phyloP scores from a whole-genome alignment of 2,797 vertebrate species.

The Paratrypauchen microcephalus region DNA sequence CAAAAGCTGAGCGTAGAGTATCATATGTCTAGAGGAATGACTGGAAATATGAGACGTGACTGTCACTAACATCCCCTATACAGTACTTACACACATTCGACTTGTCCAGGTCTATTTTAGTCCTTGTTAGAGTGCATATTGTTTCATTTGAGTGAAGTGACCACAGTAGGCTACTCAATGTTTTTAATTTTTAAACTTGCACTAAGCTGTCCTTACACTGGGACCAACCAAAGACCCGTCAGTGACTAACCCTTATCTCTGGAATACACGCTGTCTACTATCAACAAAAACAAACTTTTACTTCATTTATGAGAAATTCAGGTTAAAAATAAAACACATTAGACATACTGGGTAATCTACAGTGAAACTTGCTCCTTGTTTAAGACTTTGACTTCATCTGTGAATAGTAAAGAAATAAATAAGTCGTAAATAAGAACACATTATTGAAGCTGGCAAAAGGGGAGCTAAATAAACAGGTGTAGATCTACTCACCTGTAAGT shows the following conservation, averaged over 20 bases:
- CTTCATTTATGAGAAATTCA: background rate
- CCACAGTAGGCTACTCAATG: background rate
- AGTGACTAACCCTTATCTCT: conserved; percentile 16
- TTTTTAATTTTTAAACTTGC: conserved; percentile 49
- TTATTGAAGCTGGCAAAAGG: background rate
- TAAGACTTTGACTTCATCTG: background rate
- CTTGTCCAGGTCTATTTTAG: background rate
- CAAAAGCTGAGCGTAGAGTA: conserved; percentile 15
- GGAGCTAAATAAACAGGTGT: background rate
- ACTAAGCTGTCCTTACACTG: conserved; percentile 29
- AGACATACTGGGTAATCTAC: background rate
- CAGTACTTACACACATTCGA: conserved; percentile 4
- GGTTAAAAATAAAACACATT: background rate
- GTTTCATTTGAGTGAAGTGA: conserved; percentile 9
- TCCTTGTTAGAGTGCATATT: background rate
- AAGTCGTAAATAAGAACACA: background rate
- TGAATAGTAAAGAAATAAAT: background rate
- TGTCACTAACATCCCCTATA: conserved; percentile 5
- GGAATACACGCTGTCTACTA: conserved; percentile 9
- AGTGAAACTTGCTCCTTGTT: conserved; percentile 2
- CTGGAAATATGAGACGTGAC: conserved; percentile 1
- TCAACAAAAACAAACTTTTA: conserved; percentile 15
- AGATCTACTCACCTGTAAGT: conserved; percentile 63
- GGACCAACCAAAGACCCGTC: conserved; percentile 32
- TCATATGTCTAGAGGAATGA: background rate